Percentiles rank a stretch among this genome's conserved stretches.
These are phyloP conservation scores for Acrocephalus scirpaceus DNA, from an alignment of 2,797 vertebrate species.

Conservation along the genomic window DNA sequence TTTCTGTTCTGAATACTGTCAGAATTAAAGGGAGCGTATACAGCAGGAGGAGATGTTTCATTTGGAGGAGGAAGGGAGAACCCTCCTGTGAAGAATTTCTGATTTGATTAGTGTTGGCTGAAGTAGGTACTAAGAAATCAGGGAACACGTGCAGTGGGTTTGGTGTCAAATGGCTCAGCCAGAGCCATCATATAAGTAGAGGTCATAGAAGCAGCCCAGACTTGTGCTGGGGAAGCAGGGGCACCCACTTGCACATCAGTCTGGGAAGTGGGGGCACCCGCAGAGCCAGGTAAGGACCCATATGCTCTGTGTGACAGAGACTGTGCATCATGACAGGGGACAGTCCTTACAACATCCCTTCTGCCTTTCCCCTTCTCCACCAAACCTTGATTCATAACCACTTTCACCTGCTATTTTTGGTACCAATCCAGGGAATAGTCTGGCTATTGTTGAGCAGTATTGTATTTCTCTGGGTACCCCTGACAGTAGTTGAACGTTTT, in stretches of 20 bases:
- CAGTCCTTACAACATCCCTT: background rate
- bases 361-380: background rate
- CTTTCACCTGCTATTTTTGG: constrained; percentile 2
- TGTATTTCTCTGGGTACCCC: background rate
- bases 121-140: background rate
- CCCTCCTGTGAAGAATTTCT: background rate
- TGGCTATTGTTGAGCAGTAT: background rate
- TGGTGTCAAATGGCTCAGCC: background rate
- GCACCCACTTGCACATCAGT: too few relatives aligned
- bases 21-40: background rate
- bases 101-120: background rate
- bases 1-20: background rate
- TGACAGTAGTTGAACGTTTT: background rate
- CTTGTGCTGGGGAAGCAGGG: too few relatives aligned
- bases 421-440: background rate
- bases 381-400: background rate
- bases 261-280: background rate
- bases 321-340: background rate
- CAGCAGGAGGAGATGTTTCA: background rate
- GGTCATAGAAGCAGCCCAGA: background rate
- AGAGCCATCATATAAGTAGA: background rate
- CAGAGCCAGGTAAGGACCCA: background rate
- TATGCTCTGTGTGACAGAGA: background rate
- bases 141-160: background rate
- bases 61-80: background rate